Base-by-base conservation (phyloP, 2,888 invertebrate species). In the Melanargia galathea region DNA sequence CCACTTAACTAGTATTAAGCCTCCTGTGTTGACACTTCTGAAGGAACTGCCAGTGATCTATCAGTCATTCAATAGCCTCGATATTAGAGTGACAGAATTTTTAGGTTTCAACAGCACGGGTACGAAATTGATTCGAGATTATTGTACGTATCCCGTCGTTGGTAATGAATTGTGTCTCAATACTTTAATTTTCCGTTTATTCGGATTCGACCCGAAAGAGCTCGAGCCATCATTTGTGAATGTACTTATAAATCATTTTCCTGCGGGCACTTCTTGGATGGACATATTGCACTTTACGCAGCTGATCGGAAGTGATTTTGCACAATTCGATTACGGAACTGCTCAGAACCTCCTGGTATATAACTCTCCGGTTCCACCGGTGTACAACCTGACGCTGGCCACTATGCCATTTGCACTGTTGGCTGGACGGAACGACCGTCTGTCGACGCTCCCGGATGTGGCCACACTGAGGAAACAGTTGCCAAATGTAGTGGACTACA, bases 261-360 rank as follows among this genome's bases (percentile, higher is more conserved):
- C 83, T 0, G 74, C 77, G 0, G 80, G 81, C 0, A 75, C 74
- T 0, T 82, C 83, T 0, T 68, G 72, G n/a, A 83, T 74, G 67
- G 79, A 76, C 46, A 43, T 82, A 8, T 58, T 73, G 2, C 84
- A 86, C 63, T 75, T 71, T 18, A 57, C 66, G 2, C 83, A 84
- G 63, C 69, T 81, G 8, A 8, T 48, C 2, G 68, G 70, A 0
- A 71, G 67, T 45, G 67, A 57, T 8, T 86, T 85, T 62, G 63
- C 70, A 0, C 59, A 71, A 3, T 85, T 75, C 55, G 66, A 78
- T 55, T 80, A 84, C 54, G 82, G 85, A 0, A 2, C 45, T 0
- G 24, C 2, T 0, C 54, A 62, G 6, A 79, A 80, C 57, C 2
- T 67, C 1, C 4, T n/a, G 0, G 59, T 57, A 0, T 79, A 78